Base-by-base conservation (phyloP, 2,888 invertebrate species). In the Mythimna loreyi region DNA sequence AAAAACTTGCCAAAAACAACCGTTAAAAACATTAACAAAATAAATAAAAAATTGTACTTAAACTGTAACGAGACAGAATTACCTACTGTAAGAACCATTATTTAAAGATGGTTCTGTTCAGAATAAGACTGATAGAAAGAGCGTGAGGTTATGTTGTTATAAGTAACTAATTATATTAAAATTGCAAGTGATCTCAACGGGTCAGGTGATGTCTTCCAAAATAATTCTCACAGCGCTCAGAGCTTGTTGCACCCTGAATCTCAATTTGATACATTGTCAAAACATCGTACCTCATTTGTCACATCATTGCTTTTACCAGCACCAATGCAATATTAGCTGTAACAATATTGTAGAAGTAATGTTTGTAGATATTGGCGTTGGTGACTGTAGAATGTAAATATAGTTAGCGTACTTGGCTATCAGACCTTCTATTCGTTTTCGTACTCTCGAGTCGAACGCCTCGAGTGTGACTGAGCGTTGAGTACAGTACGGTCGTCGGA, bases 151-250 rank as follows among this genome's bases (percentile, higher is more conserved):
- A 72, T 62, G 57, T 78, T 78, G 62, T 78, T 63, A 59, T 69
- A 75, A 70, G 68, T 80, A 70, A 65, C 55, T 70, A 53, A 75
- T 70, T 70, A 74, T 72, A 77, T 67, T 69, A 47, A 76, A 81
- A 73, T 64, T 80, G 62, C 61, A 74, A 73, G 74, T 81, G 72
- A 79, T 78, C 81, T 86, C 68, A 69, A 78, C 78, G 83, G 82
- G 82, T 84, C 83, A 82, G 83, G 79, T 72, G 72, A 87, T 83
- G 91, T 91, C 90, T 91, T 90, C 89, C 90, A 91, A 86, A 81
- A 66, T 70, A 66, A 67, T 45, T 65, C 52, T 68, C 30, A 57
- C 55, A 45, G 50, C 53, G 33, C 61, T 67, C 49, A 43, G 43
- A n/a, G 19, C 50, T 25, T 13, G 30, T 40, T 50, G 23, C 40